Conservation (phyloP, 2,888 invertebrate genomes). For the Platynereis dumerilii region DNA sequence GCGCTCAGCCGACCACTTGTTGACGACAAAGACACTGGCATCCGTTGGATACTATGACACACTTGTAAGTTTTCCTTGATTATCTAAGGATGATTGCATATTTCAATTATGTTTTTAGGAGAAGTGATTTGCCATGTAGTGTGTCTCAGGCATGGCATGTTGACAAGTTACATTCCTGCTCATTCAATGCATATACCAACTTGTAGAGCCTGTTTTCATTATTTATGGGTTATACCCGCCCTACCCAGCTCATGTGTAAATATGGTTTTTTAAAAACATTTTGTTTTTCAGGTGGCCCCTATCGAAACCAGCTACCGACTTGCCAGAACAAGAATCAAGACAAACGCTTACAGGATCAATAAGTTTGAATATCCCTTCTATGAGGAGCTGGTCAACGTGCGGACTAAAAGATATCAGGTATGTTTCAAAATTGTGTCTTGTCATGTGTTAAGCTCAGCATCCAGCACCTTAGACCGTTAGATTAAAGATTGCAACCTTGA, state of each 20-base stretch:
- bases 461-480: no score
- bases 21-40: slow-evolving; percentile 39
- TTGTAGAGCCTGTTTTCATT: no score
- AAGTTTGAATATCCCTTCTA: slow-evolving; percentile 56
- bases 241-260: no score
- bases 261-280: neutral
- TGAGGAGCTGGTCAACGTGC: slow-evolving; percentile 52
- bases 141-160: no score
- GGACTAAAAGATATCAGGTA: slow-evolving; percentile 46
- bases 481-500: no score
- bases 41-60: slow-evolving; percentile 41
- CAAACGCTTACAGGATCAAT: slow-evolving; percentile 58
- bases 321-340: slow-evolving; percentile 49
- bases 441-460: slow-evolving; percentile 36
- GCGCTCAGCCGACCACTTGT: slow-evolving; percentile 32
- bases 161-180: no score
- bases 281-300: slow-evolving; percentile 47
- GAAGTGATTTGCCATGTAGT: no score
- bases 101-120: no score
- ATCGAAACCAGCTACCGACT: slow-evolving; percentile 53
- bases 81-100: no score
- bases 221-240: no score
- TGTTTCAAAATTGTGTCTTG: no score
- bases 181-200: no score
- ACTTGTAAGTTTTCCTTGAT: slow-evolving; percentile 30